Conservation (phyloP, 2,113 vertebrate genomes). For the Carassius auratus region DNA sequence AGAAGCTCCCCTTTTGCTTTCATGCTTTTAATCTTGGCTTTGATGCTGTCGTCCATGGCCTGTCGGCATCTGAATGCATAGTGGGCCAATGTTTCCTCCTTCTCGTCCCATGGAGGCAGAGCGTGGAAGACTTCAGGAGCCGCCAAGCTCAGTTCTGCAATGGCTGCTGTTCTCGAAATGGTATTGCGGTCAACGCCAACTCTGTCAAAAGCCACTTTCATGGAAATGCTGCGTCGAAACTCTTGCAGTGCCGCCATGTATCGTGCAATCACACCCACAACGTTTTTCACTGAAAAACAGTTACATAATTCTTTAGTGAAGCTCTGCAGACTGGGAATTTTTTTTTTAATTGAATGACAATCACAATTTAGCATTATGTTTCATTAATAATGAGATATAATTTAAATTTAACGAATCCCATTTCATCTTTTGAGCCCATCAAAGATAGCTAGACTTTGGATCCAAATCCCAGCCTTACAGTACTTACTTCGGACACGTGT, state of each 20-base stretch:
- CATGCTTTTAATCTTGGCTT: slow-evolving; percentile 70
- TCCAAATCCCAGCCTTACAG: neutral
- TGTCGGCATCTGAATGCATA: slow-evolving; percentile 68
- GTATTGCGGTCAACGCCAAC: slow-evolving; percentile 72
- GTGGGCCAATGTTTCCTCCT: slow-evolving; percentile 70
- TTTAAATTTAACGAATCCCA: too few relatives aligned
- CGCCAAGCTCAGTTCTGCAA: slow-evolving; percentile 68
- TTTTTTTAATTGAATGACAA: neutral
- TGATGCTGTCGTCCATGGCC: slow-evolving; percentile 72
- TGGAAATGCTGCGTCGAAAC: slow-evolving; percentile 67
- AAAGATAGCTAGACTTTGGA: neutral
- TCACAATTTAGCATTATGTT: neutral
- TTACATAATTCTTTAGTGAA: neutral
- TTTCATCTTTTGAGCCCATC: too few relatives aligned
- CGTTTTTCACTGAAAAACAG: slow-evolving; percentile 67
- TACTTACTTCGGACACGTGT: slow-evolving; percentile 68
- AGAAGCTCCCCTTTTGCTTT: slow-evolving; percentile 69
- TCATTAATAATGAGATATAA: too few relatives aligned
- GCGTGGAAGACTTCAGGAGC: slow-evolving; percentile 69
- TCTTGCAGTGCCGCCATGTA: slow-evolving; percentile 70
- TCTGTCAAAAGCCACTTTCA: slow-evolving; percentile 71
- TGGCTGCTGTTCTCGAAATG: slow-evolving; percentile 69
- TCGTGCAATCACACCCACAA: slow-evolving; percentile 67
- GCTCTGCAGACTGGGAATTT: neutral
- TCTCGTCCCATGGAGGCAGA: slow-evolving; percentile 69